Evolutionary conservation across 2,888 invertebrate species (phyloP).

Genomic region (Ectemnius continuus): DNA sequence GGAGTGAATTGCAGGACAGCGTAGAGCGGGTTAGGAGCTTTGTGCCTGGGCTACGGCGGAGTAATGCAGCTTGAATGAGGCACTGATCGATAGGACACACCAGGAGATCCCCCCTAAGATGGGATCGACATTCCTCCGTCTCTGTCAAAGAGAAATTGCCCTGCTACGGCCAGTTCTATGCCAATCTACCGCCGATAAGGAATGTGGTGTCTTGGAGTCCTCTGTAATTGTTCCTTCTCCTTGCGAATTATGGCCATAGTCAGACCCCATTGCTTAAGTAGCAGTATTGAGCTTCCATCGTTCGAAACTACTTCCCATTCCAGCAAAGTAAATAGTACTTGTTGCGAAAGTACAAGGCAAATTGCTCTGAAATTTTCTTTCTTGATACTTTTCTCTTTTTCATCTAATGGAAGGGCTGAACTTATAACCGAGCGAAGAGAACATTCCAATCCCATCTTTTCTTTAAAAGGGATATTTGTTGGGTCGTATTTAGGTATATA

Average conservation of each 20-base stretch:
- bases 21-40: not conserved
- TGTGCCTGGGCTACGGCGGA: constrained; percentile 1
- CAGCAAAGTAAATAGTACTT: not conserved
- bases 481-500: no score
- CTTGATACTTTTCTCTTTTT: no score
- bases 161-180: not conserved
- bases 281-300: no score
- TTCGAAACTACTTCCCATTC: not conserved
- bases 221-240: constrained; percentile 2
- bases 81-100: constrained; percentile 63
- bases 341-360: no score
- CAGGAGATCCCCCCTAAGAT: constrained; percentile 35
- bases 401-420: no score
- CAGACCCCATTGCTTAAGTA: no score
- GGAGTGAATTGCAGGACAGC: constrained; percentile 38
- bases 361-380: no score
- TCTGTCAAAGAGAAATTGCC: constrained; percentile 10
- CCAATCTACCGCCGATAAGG: constrained; percentile 3
- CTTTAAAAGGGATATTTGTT: no score
- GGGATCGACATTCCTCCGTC: constrained; percentile 16
- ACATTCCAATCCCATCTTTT: no score
- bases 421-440: no score
- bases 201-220: not conserved
- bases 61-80: constrained; percentile 49
- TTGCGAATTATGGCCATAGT: not conserved